Evolutionary conservation across 1,140 invertebrate genomes (phyloP).

Genomic region (Zaprionus lachaisei): DNA sequence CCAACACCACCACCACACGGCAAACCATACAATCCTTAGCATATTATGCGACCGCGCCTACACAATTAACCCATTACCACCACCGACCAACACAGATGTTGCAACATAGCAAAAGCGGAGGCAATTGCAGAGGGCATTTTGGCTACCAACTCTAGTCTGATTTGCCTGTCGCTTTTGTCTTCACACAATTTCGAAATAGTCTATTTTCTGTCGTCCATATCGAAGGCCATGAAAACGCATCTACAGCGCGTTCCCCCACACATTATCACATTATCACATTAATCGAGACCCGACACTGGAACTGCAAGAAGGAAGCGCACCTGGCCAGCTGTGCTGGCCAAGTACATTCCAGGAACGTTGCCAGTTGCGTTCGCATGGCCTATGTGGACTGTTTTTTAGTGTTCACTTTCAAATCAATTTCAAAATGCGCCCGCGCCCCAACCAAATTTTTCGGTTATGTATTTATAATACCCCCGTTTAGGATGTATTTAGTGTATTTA

Average conservation of each 20-base stretch:
- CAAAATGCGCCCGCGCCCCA: neutral
- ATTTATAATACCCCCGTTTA: conserved; percentile 17
- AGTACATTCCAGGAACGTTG: conserved; percentile 1
- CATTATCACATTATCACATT: neutral
- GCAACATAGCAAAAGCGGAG: neutral
- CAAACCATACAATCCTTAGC: neutral
- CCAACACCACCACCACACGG: conserved; percentile 27
- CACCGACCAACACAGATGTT: neutral
- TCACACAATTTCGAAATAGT: neutral
- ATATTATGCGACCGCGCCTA: conserved; percentile 58
- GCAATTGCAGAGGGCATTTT: neutral
- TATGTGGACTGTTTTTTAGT: conserved; percentile 15
- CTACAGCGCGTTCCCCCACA: conserved; percentile 27
- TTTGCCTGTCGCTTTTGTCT: neutral
- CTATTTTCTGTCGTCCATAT: conserved; percentile 15
- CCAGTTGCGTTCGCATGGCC: conserved; percentile 49
- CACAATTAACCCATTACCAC: conserved; percentile 23
- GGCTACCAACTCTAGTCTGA: neutral
- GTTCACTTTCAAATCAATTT: conserved; percentile 12
- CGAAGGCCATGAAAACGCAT: conserved; percentile 47
- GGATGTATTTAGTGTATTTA: conserved; percentile 35
- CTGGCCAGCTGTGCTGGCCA: conserved; percentile 29
- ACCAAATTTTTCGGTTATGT: conserved; percentile 21
- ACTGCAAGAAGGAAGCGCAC: neutral
- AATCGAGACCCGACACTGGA: neutral